phyloP scores from a whole-genome alignment of 2,797 vertebrate genomes.

The Gorsachius magnificus region DNA sequence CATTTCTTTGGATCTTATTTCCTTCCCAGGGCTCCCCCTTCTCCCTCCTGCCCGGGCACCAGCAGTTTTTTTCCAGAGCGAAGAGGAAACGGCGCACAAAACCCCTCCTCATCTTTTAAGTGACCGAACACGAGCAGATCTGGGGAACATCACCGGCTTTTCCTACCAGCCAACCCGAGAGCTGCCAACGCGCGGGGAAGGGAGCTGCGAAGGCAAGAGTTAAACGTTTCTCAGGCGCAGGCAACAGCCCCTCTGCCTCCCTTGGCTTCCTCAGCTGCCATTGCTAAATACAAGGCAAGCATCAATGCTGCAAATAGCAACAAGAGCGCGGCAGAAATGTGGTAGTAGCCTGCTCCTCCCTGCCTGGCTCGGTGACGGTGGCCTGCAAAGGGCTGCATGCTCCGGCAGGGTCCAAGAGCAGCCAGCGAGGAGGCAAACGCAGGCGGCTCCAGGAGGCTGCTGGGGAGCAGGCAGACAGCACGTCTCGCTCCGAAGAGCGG shows the following conservation, averaged over 20 bases:
- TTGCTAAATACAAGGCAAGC: not conserved
- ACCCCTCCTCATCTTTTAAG: not conserved
- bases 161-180: not conserved
- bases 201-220: not conserved
- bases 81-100: not conserved
- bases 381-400: not conserved
- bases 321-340: not conserved
- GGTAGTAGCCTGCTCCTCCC: not conserved
- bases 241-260: not conserved
- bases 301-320: not conserved
- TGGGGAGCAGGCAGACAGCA: not conserved
- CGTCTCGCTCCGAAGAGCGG: not conserved
- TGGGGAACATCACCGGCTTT: not conserved
- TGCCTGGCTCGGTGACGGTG: rapidly evolving
- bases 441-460: not conserved
- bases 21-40: constrained; percentile 14
- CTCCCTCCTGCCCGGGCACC: not conserved
- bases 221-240: not conserved
- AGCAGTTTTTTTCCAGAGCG: not conserved
- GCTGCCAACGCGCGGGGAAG: rapidly evolving
- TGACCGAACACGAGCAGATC: rapidly evolving
- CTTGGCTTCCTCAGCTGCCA: not conserved
- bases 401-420: not conserved
- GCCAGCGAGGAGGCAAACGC: not conserved
- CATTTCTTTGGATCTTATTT: constrained; percentile 23